Base-by-base conservation (phyloP, 2,888 invertebrate species). In the Agriopis marginaria region DNA sequence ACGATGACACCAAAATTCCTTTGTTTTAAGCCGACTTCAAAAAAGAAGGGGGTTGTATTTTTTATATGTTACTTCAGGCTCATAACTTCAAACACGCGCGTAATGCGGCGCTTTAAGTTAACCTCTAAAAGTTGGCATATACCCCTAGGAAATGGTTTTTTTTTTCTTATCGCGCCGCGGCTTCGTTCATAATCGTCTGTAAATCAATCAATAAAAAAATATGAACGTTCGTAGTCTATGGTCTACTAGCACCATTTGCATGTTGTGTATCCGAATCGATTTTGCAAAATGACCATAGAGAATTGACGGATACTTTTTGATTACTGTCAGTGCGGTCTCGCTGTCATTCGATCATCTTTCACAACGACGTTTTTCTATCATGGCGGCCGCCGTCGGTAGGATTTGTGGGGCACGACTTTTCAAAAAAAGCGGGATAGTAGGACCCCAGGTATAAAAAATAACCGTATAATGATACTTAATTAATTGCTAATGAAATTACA, bases 341-440 rank as follows among this genome's bases (percentile, higher is more conserved):
- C 88, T 89, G 93, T 91, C 93, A 91, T 77, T 85, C 79, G 80
- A 83, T 86, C 80, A 83, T 86, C 89, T 86, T 88, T 92, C 91
- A 88, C 86, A 89, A 82, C 89, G 92, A 91, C 92, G 93, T 92
- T 93, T 93, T 91, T 86, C 95, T 95, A 97, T 96, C 95, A 98
- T 98, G 98, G 97, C 97, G 96, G 97, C 97, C 94, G 96, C 96
- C 92, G 96, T 97, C 92, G 97, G 97, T 95, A 96, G 97, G 95
- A 96, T 97, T 96, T 97, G 96, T 95, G 97, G 97, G 95, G 96
- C 97, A 90, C 96, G 96, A 92, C 96, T 98, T 93, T 95, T 98
- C 87, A 97, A 96, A 96, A 95, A 96, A 83, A 95, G 95, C 93
- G 96, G 96, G 92, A 94, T 96, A 86, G 92, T 96, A 87, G 91